A percentile compares a stretch with the other conserved stretches of the same genome.
phyloP scores from a whole-genome alignment of 2,888 invertebrate genomes.

The Drosophila meridiana region DNA sequence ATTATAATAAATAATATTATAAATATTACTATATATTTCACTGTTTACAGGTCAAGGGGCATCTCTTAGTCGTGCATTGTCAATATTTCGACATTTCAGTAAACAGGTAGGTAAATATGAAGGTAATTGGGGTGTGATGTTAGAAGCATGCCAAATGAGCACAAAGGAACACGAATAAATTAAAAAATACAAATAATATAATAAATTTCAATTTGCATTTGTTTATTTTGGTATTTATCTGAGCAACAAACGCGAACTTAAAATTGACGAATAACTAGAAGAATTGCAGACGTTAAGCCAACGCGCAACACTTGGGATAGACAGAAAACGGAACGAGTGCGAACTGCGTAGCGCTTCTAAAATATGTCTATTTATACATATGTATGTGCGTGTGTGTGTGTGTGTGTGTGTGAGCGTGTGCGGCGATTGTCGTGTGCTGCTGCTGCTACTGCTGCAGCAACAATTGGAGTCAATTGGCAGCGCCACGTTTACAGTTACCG shows the following conservation, averaged over 20 bases:
- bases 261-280: constrained; percentile 44
- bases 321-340: constrained; percentile 35
- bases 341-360: constrained; percentile 1
- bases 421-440: constrained; percentile 28
- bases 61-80: neutral
- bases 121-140: constrained; percentile 10
- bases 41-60: neutral
- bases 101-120: constrained; percentile 1
- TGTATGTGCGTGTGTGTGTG: neutral
- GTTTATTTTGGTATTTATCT: constrained; percentile 7
- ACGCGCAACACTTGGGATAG: constrained; percentile 6
- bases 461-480: constrained; percentile 54
- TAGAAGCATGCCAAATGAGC: constrained; percentile 18
- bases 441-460: constrained; percentile 13
- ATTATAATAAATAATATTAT: no score
- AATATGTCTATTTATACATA: neutral
- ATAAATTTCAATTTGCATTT: neutral
- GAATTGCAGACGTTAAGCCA: constrained; percentile 36
- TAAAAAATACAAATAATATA: no score
- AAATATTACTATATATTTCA: no score
- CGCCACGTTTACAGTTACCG: constrained; percentile 52
- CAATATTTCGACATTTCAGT: neutral
- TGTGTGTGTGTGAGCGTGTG: neutral
- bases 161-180: neutral
- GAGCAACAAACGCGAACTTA: constrained; percentile 24